phyloP scores from a whole-genome alignment of 2,888 invertebrate genomes.

The Apomyelois bistriatella region DNA sequence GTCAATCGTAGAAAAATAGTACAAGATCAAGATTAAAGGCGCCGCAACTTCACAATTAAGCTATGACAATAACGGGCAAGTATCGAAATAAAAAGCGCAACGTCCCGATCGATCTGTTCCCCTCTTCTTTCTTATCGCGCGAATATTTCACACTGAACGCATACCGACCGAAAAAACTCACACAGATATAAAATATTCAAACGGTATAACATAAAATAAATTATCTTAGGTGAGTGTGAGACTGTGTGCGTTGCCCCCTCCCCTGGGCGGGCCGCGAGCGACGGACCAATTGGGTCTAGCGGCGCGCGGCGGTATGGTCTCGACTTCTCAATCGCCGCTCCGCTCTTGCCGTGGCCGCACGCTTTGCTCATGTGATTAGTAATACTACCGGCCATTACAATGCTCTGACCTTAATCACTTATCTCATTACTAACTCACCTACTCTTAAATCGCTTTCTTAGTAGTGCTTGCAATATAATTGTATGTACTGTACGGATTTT shows the following conservation, averaged over 20 bases:
- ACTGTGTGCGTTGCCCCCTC: slow-evolving; percentile 73
- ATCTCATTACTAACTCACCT: slow-evolving; percentile 32
- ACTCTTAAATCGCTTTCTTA: slow-evolving; percentile 16
- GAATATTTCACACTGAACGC: slow-evolving; percentile 80
- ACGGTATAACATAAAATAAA: slow-evolving; percentile 80
- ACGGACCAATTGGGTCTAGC: slow-evolving; percentile 76
- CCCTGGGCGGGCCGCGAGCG: slow-evolving; percentile 67
- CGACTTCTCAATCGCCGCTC: slow-evolving; percentile 60
- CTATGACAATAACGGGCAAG: slow-evolving; percentile 55
- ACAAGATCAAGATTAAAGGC: background rate
- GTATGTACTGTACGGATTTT: background rate
- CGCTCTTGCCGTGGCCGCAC: slow-evolving; percentile 40
- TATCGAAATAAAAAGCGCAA: slow-evolving; percentile 74
- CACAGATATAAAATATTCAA: slow-evolving; percentile 80
- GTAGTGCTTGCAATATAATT: background rate
- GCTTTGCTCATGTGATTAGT: slow-evolving; percentile 26
- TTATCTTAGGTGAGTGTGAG: slow-evolving; percentile 76
- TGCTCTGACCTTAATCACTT: slow-evolving; percentile 45
- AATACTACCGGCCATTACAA: slow-evolving; percentile 31
- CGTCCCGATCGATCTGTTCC: slow-evolving; percentile 77
- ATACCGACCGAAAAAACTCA: slow-evolving; percentile 78
- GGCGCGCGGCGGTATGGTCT: slow-evolving; percentile 73
- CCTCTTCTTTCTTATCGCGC: slow-evolving; percentile 79
- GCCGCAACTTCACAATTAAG: slow-evolving; percentile 44
- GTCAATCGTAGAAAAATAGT: background rate